phyloP scores from a whole-genome alignment of 1,140 invertebrate genomes.

The Leptinotarsa undecemlineata region DNA sequence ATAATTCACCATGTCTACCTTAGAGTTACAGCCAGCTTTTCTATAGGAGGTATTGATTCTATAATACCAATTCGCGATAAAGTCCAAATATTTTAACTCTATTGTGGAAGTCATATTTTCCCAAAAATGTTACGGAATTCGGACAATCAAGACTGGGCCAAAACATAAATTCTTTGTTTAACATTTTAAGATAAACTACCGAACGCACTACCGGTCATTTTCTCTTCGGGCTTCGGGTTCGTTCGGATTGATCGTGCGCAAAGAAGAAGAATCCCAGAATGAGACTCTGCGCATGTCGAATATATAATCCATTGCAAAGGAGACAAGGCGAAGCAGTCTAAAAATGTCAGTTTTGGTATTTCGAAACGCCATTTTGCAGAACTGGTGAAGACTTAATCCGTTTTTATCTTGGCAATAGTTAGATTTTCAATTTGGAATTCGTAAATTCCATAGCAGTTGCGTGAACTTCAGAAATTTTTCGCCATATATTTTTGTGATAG shows the following conservation, averaged over 20 bases:
- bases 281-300: not conserved
- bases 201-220: no score
- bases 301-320: not conserved
- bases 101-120: no score
- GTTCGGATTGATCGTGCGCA: not conserved
- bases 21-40: no score
- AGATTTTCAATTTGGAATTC: conserved; percentile 1
- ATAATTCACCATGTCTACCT: no score
- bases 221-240: not conserved
- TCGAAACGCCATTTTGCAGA: conserved; percentile 45
- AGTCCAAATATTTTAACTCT: no score
- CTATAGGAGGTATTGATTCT: no score
- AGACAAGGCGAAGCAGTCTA: conserved; percentile 9
- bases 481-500: conserved; percentile 34
- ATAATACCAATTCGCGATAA: no score
- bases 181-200: no score
- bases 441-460: not conserved
- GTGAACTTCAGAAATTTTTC: conserved; percentile 17
- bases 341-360: conserved; percentile 44
- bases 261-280: not conserved
- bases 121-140: no score
- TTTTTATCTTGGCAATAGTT: conserved; percentile 14
- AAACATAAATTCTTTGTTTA: no score
- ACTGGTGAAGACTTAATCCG: conserved; percentile 24
- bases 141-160: no score